A percentile compares a stretch with the other conserved stretches of the same genome.
phyloP scores from a whole-genome alignment of 2,888 invertebrate species.

The Trachelus iudaicus region DNA sequence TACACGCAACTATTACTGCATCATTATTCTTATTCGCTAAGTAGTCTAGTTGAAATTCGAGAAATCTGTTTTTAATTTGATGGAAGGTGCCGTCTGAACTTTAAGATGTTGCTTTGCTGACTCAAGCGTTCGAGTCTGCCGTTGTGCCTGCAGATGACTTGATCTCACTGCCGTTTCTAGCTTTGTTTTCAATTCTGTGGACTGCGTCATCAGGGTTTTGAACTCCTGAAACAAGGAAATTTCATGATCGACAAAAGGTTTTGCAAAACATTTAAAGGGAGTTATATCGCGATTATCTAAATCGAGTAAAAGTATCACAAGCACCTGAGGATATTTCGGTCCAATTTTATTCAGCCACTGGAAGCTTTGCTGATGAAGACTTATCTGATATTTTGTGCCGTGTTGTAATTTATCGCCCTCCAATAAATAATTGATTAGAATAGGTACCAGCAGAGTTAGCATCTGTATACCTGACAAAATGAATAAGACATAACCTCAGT shows the following conservation, averaged over 20 bases:
- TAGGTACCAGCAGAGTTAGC: conserved; percentile 89
- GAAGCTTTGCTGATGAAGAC: conserved; percentile 89
- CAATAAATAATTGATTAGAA: conserved; percentile 86
- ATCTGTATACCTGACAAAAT: conserved; percentile 83
- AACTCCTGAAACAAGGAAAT: conserved; percentile 76
- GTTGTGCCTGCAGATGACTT: conserved; percentile 71
- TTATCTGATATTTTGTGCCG: conserved; percentile 73
- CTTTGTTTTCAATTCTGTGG: conserved; percentile 81
- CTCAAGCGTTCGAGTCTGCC: conserved; percentile 62
- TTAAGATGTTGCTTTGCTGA: conserved; percentile 57
- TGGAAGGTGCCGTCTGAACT: conserved; percentile 74
- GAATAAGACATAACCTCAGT: conserved; percentile 17
- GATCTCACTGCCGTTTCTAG: conserved; percentile 88
- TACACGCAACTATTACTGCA: not conserved
- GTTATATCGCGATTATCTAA: not conserved
- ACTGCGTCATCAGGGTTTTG: conserved; percentile 88
- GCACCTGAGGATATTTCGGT: conserved; percentile 88
- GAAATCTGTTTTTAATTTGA: conserved; percentile 94
- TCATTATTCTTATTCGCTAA: not conserved
- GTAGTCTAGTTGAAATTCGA: conserved; percentile 83
- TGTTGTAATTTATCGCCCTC: conserved; percentile 74
- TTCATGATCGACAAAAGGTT: not conserved
- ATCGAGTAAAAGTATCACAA: not conserved
- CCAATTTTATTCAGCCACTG: conserved; percentile 92
- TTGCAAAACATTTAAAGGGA: not conserved